These are phyloP conservation scores for Cirrhinus mrigala DNA, from an alignment of 2,797 vertebrate species.

Conservation along the genomic window DNA sequence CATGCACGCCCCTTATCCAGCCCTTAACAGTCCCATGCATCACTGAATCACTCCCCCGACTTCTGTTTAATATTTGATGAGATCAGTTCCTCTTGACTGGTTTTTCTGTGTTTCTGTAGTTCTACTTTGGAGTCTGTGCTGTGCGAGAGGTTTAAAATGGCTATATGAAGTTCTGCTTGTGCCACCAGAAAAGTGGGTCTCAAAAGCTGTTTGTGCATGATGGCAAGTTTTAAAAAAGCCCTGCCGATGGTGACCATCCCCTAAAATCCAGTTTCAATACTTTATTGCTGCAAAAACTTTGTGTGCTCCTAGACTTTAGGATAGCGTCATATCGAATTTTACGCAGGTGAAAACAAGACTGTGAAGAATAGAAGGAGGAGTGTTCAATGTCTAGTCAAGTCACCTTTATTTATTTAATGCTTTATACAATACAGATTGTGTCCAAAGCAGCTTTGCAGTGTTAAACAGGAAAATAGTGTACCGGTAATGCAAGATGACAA, in stretches of 20 bases:
- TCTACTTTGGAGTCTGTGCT: constrained; percentile 25
- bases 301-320: not conserved
- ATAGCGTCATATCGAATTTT: not conserved
- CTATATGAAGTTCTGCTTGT: not conserved
- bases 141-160: constrained; percentile 11
- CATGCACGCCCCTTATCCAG: constrained; percentile 50
- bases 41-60: constrained; percentile 68
- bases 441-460: too few relatives aligned
- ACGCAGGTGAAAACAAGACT: too few relatives aligned
- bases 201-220: constrained; percentile 1
- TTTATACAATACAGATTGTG: too few relatives aligned
- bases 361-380: not conserved
- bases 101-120: constrained; percentile 64
- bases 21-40: constrained; percentile 63
- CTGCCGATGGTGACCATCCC: not conserved
- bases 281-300: not conserved
- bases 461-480: too few relatives aligned
- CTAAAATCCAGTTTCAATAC: constrained; percentile 4
- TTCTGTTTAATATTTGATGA: constrained; percentile 85
- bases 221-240: constrained; percentile 3
- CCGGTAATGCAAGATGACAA: too few relatives aligned
- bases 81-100: constrained; percentile 82
- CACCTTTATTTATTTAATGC: too few relatives aligned
- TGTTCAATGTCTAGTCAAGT: not conserved
- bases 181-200: constrained; percentile 22